Base-by-base conservation (phyloP, 1,140 invertebrate genomes). In the Euwallacea similis region DNA sequence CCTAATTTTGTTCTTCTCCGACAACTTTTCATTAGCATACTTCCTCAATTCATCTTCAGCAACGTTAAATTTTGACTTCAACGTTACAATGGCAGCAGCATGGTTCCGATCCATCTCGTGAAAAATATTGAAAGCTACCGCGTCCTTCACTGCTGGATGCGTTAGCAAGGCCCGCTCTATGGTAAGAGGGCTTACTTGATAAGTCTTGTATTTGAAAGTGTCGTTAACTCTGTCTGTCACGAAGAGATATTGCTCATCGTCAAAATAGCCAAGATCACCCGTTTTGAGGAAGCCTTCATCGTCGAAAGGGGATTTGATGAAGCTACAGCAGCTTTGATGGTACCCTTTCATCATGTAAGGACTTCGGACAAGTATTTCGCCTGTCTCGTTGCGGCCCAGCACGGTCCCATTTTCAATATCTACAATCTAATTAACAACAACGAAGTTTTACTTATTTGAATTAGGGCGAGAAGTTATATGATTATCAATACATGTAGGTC, bases 221-320 rank as follows among this genome's bases (percentile, higher is more conserved):
- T 92, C 90, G 73, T 92, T 93, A n/a, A 91, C 75, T 53, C 92
- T 81, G 75, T 92, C 92, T 0, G 90, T 86, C 73, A 92, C 86
- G 74, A 83, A 90, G 71, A 91, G 85, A 69, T 82, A 88, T 4
- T 84, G 83, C 9, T 89, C 82, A n/a, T 89, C 82, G 66, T 92
- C 89, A 63, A 87, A 86, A 75, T 87, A 90, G 7, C 87, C 86
- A 4, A 64, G 13, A 78, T 93, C 91, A 7, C 91, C 91, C 13
- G 90, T 90, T 72, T 89, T 87, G 7, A 91, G 81, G 87, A 88
- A 94, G 7, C 91, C 90, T 43, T 88, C 86, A 59, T 87, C 78
- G 62, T 87, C 83, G 67, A 84, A 84, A 6, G 80, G 76, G 16
- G 65, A 60, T 2, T 72, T 66, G 1, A 72, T 54, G 21, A 74